phyloP scores from a whole-genome alignment of 2,797 vertebrate species.

The Apodemus agrarius region DNA sequence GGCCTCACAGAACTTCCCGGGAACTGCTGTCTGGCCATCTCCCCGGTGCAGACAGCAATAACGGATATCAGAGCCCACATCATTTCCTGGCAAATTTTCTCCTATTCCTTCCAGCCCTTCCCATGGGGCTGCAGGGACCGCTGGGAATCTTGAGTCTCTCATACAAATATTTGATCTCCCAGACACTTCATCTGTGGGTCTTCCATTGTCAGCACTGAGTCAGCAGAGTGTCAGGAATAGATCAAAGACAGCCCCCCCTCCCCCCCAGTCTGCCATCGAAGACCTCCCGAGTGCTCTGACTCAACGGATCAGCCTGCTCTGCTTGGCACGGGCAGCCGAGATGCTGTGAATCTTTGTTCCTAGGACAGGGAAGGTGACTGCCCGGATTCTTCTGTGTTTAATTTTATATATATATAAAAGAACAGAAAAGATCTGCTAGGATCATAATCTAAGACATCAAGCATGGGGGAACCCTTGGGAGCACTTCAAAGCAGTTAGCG shows the following conservation, averaged over 20 bases:
- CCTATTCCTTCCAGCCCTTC: neutral
- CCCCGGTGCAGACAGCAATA: constrained; percentile 32
- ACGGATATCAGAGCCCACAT: constrained; percentile 62
- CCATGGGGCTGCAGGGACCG: neutral
- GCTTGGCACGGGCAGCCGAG: neutral
- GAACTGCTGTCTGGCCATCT: constrained; percentile 54
- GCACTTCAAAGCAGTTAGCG: neutral
- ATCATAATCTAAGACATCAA: neutral
- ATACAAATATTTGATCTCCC: neutral
- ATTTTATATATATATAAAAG: constrained; percentile 50
- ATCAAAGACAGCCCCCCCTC: neutral
- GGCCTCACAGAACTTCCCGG: constrained; percentile 47
- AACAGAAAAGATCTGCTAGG: neutral
- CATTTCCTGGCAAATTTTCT: constrained; percentile 4
- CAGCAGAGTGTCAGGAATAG: neutral
- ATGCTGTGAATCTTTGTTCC: constrained; percentile 17
- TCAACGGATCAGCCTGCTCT: neutral
- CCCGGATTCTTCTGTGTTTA: constrained; percentile 44
- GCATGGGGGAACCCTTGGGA: neutral
- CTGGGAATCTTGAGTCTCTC: neutral
- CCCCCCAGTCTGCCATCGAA: neutral
- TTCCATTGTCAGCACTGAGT: neutral
- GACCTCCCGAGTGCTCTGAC: neutral
- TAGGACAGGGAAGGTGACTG: constrained; percentile 34
- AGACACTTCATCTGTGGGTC: neutral